These are phyloP conservation scores for Eupeodes latifasciatus DNA, from an alignment of 2,888 invertebrate genomes.

Conservation along the genomic window DNA sequence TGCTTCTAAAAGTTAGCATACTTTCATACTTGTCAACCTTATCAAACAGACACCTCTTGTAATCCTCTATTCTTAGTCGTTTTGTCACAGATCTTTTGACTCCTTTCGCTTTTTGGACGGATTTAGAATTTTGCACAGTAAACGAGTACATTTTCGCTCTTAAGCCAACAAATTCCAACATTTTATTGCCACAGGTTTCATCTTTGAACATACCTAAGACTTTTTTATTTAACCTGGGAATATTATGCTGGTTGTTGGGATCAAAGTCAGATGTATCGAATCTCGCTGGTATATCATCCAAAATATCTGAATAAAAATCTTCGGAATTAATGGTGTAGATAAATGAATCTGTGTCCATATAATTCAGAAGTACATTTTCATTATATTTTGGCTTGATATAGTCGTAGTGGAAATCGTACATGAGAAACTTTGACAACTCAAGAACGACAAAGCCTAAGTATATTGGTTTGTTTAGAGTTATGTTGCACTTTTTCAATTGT, in stretches of 20 bases:
- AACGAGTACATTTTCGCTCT: constrained; percentile 55
- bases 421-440: too few relatives aligned
- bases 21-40: neutral
- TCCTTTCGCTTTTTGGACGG: neutral
- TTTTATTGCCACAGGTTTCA: constrained; percentile 39
- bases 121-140: neutral
- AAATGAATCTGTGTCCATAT: constrained; percentile 26
- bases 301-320: neutral
- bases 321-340: constrained; percentile 44
- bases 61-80: neutral
- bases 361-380: constrained; percentile 51
- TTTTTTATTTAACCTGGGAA: too few relatives aligned
- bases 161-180: constrained; percentile 62
- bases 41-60: neutral
- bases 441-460: too few relatives aligned
- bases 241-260: too few relatives aligned
- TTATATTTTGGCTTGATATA: constrained; percentile 59
- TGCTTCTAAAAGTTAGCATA: neutral
- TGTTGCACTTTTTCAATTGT: too few relatives aligned
- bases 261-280: constrained; percentile 79
- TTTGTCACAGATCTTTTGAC: too few relatives aligned
- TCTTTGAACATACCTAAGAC: too few relatives aligned
- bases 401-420: constrained; percentile 18
- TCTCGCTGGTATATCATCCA: neutral
- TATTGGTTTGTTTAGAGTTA: too few relatives aligned